Percentiles rank a stretch among this genome's conserved stretches.
Conservation (phyloP, 2,797 vertebrate genomes). For the Anguilla marmorata region DNA sequence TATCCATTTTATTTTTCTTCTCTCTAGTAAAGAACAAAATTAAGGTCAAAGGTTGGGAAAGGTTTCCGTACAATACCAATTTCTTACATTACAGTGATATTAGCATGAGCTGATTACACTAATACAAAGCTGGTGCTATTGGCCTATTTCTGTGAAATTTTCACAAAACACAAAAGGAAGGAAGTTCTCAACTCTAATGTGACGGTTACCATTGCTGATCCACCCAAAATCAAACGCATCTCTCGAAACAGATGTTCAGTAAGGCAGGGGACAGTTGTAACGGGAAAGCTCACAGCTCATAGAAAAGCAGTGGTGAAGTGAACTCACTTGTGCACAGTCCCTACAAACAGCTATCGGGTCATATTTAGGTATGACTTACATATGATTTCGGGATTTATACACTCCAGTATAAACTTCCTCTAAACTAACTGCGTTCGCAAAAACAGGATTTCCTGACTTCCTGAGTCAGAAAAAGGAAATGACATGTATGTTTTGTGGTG, state of each 20-base stretch:
- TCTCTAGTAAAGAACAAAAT: too few relatives aligned
- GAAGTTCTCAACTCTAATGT: too few relatives aligned
- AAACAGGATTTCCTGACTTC: constrained; percentile 9
- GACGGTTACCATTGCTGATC: neutral
- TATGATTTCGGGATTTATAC: neutral
- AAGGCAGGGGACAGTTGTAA: neutral
- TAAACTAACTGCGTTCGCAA: neutral
- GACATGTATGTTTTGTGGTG: neutral
- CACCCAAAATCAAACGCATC: neutral
- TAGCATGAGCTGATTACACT: neutral
- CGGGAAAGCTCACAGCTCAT: neutral
- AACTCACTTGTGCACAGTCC: neutral
- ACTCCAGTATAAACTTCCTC: neutral
- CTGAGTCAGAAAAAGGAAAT: constrained; percentile 9
- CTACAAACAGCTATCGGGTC: neutral
- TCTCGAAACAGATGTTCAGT: neutral
- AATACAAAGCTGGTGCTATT: neutral
- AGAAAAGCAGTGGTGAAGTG: neutral
- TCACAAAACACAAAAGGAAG: neutral
- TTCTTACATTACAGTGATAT: neutral
- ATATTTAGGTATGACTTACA: neutral
- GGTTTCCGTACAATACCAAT: neutral
- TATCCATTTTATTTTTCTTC: neutral
- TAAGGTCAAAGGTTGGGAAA: neutral
- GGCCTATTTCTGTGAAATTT: neutral